A percentile compares a stretch with the other conserved stretches of the same genome.
Conservation (phyloP, 2,113 vertebrate genomes). For the Ophiodon elongatus region DNA sequence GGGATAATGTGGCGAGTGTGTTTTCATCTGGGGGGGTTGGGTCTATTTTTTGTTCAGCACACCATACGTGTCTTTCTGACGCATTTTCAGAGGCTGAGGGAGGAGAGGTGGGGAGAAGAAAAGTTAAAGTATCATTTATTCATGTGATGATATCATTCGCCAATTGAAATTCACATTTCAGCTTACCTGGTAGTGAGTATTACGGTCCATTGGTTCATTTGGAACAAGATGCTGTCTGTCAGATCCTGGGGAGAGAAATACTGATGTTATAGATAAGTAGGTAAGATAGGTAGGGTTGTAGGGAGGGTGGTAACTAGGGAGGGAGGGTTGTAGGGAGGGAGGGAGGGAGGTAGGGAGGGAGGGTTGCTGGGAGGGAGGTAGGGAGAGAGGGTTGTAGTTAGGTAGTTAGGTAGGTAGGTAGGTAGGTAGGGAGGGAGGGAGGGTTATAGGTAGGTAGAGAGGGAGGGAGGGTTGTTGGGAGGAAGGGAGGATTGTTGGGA, state of each 20-base stretch:
- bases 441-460: no score
- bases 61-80: slow-evolving; percentile 41
- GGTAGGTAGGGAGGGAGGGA: neutral
- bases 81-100: slow-evolving; percentile 42
- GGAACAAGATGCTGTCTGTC: slow-evolving; percentile 28
- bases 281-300: neutral
- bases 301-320: no score
- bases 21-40: neutral
- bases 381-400: neutral
- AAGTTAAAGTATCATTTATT: neutral
- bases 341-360: neutral
- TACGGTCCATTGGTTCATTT: rapidly evolving
- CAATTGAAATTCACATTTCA: neutral
- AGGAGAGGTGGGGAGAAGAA: neutral
- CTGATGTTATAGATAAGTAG: neutral
- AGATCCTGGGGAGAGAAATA: slow-evolving; percentile 36
- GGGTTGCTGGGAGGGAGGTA: neutral
- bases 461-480: no score
- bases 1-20: neutral
- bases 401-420: neutral
- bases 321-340: neutral
- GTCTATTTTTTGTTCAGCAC: slow-evolving; percentile 4
- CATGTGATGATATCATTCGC: neutral
- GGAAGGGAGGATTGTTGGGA: neutral
- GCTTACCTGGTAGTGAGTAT: slow-evolving; percentile 60